Percentiles rank a stretch among this genome's conserved stretches.
Evolutionary conservation across 2,797 vertebrate species (phyloP).

Genomic region (Pelochelys cantorii): DNA sequence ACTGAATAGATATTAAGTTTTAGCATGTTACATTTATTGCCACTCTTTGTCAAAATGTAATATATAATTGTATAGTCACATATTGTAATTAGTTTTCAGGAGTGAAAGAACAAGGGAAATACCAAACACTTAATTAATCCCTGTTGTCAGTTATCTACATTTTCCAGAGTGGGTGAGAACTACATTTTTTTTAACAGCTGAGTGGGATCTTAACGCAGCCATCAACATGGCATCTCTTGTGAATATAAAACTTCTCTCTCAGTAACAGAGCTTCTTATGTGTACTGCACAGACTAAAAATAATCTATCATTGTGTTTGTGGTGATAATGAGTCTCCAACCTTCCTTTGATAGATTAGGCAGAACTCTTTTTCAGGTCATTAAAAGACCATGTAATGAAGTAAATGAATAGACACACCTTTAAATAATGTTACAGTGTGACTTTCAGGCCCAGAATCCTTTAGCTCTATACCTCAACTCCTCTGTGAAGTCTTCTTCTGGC

Average conservation of each 20-base stretch:
- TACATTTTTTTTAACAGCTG: background rate
- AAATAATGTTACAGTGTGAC: background rate
- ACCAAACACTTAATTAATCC: conserved; percentile 65
- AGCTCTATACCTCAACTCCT: conserved; percentile 81
- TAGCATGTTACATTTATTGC: conserved; percentile 50
- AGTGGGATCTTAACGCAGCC: conserved; percentile 49
- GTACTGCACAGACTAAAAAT: background rate
- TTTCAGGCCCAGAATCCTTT: background rate
- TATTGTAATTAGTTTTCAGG: conserved; percentile 62
- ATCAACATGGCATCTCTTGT: conserved; percentile 11
- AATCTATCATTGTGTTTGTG: background rate
- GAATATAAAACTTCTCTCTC: background rate
- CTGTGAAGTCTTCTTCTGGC: conserved; percentile 79
- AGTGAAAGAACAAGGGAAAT: conserved; percentile 65
- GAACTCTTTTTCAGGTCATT: background rate
- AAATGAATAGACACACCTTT: conserved; percentile 4
- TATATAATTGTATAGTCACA: conserved; percentile 65
- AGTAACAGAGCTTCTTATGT: background rate
- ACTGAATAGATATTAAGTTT: conserved; percentile 22
- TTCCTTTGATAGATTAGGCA: background rate
- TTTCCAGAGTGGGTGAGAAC: conserved; percentile 54
- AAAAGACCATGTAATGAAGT: background rate
- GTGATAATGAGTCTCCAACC: background rate
- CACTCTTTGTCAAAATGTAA: conserved; percentile 55
- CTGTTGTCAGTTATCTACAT: conserved; percentile 54